Conservation (phyloP, 2,888 invertebrate genomes). For the Orthosia incerta region DNA sequence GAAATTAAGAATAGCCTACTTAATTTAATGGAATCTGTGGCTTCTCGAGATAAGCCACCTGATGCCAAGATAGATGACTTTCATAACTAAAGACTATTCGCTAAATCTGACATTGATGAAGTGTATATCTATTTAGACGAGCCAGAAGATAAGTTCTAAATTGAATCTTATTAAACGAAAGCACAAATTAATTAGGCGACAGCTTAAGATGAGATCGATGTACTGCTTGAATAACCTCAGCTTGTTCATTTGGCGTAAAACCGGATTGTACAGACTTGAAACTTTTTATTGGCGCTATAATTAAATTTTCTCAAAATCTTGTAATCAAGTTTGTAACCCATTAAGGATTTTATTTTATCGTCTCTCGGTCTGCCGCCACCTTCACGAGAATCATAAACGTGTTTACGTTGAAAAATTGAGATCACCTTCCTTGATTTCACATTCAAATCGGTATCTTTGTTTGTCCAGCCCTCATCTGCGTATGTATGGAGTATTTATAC, state of each 20-base stretch:
- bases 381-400: conserved; percentile 71
- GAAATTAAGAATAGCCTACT: conserved; percentile 6
- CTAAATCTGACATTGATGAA: conserved; percentile 52
- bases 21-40: conserved; percentile 4
- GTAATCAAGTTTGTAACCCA: conserved; percentile 39
- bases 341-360: conserved; percentile 51
- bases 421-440: conserved; percentile 83
- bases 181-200: conserved; percentile 19
- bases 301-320: conserved; percentile 27
- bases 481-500: conserved; percentile 84
- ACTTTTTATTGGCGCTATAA: conserved; percentile 20
- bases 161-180: conserved; percentile 31
- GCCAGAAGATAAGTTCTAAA: conserved; percentile 19
- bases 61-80: conserved; percentile 38
- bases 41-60: conserved; percentile 21
- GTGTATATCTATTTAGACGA: conserved; percentile 39
- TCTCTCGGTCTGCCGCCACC: conserved; percentile 63
- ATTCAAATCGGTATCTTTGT: conserved; percentile 87
- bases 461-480: conserved; percentile 85
- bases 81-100: conserved; percentile 33
- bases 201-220: conserved; percentile 12
- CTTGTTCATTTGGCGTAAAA: conserved; percentile 2
- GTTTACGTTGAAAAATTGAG: conserved; percentile 84
- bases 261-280: conserved; percentile 26
- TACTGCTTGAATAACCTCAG: conserved; percentile 14